Base-by-base conservation (phyloP, 37 sponge, comb jelly and placozoan species). In the Crambe crambe region DNA sequence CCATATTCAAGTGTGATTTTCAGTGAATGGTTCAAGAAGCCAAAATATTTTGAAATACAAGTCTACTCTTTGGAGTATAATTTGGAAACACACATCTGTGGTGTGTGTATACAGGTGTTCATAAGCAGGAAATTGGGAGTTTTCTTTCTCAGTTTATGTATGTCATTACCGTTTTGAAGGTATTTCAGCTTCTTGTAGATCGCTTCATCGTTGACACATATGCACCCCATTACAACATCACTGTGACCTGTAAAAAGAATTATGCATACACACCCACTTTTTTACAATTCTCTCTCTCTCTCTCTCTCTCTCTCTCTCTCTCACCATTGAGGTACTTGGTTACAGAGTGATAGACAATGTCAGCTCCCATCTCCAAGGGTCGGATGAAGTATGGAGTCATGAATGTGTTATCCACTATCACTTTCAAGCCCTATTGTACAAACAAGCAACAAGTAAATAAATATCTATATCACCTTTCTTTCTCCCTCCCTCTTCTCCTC, bases 401-500 rank as follows among this genome's bases (percentile, higher is more conserved):
- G 72, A 98, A 94, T 2, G 99, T 98, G 70, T 96, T 98, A 85
- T 98, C 99, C 68, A 91, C 92, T 30, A 98, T 94, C 22, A 98
- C 80, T 2, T 91, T 80, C 8, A 83, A 72, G 34, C 81, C 95
- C 97, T 97, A 72, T 58, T 31, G 70, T 44, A 77, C 37, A 37
- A 35, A n/a, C 3, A 56, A 35, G 66, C n/a, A n/a, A n/a, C n/a
- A n/a, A n/a, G n/a, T n/a, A n/a, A n/a, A n/a, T n/a, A n/a, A n/a
- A n/a, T n/a, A n/a, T n/a, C n/a, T n/a, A n/a, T n/a, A n/a, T n/a
- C n/a, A n/a, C n/a, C n/a, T n/a, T n/a, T n/a, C n/a, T n/a, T n/a
- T n/a, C n/a, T n/a, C n/a, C n/a, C n/a, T n/a, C n/a, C n/a, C n/a
- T n/a, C n/a, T n/a, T n/a, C n/a, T n/a, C n/a, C n/a, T n/a, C n/a